These are phyloP conservation scores for Drosophila kanekoi DNA, from an alignment of 2,888 invertebrate species.

Conservation along the genomic window DNA sequence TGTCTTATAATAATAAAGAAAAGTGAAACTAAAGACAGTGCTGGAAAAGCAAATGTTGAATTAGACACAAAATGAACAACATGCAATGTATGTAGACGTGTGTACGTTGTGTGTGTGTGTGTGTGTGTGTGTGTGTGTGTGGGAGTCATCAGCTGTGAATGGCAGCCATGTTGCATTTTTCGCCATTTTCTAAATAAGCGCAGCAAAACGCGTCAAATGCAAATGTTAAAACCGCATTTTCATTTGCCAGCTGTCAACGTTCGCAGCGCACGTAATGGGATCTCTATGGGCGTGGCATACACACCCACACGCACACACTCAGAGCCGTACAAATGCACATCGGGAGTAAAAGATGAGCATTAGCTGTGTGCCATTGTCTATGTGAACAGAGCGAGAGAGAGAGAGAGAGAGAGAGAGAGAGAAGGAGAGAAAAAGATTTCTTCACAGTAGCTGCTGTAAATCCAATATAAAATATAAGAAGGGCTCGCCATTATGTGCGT, in stretches of 20 bases:
- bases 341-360: slow-evolving; percentile 34
- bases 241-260: slow-evolving; percentile 72
- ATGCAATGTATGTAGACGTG: slow-evolving; percentile 1
- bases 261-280: slow-evolving; percentile 45
- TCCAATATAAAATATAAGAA: slow-evolving; percentile 38
- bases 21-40: neutral
- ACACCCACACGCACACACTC: neutral
- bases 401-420: neutral
- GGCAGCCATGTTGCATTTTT: slow-evolving; percentile 72
- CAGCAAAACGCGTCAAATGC: slow-evolving; percentile 64
- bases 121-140: slow-evolving; percentile 9
- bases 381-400: neutral
- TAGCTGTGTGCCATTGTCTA: slow-evolving; percentile 43
- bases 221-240: slow-evolving; percentile 78
- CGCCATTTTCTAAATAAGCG: slow-evolving; percentile 67
- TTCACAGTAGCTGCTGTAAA: slow-evolving; percentile 37
- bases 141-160: slow-evolving; percentile 64
- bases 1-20: no score
- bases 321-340: neutral
- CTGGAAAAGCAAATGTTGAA: slow-evolving; percentile 1
- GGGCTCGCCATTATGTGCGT: slow-evolving; percentile 33
- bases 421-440: slow-evolving; percentile 10
- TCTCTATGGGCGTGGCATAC: slow-evolving; percentile 26
- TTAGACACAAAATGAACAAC: slow-evolving; percentile 38
- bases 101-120: neutral